A percentile compares a stretch with the other conserved stretches of the same genome.
Conservation (phyloP, 2,888 invertebrate species). For the Ectemnius lituratus region DNA sequence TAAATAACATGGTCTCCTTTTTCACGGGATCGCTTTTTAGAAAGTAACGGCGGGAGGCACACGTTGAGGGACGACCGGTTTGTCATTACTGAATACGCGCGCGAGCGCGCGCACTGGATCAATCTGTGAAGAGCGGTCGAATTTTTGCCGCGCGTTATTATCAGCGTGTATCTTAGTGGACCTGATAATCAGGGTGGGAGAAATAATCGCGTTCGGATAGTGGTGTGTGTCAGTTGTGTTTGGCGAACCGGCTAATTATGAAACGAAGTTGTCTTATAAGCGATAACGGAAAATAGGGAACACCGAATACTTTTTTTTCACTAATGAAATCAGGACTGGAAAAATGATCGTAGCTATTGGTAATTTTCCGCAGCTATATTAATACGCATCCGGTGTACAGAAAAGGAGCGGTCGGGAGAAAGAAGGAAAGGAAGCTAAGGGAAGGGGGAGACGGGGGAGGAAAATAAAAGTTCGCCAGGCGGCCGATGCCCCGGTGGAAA, state of each 20-base stretch:
- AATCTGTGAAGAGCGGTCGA: slow-evolving; percentile 42
- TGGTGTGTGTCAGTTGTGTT: background rate
- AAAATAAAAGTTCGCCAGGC: background rate
- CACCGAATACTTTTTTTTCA: no score
- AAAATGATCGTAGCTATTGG: background rate
- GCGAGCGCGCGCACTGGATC: slow-evolving; percentile 1
- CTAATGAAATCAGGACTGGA: background rate
- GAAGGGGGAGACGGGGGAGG: no score
- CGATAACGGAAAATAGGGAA: no score
- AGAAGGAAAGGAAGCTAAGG: background rate
- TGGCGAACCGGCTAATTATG: background rate
- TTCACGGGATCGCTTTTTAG: slow-evolving; percentile 36
- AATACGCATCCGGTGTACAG: background rate
- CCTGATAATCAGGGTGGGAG: background rate
- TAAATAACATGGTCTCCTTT: slow-evolving; percentile 24
- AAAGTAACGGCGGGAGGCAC: slow-evolving; percentile 49
- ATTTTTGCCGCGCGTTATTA: slow-evolving; percentile 17
- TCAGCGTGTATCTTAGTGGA: background rate
- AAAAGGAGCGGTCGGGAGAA: background rate
- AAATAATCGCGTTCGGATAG: background rate
- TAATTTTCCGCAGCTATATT: slow-evolving; percentile 1
- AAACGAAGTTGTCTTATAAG: background rate
- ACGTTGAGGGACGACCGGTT: slow-evolving; percentile 57
- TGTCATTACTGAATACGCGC: slow-evolving; percentile 35
- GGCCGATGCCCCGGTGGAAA: slow-evolving; percentile 44